Evolutionary conservation across 1,140 invertebrate species (phyloP).

Genomic region (Cyclargus thomasi): DNA sequence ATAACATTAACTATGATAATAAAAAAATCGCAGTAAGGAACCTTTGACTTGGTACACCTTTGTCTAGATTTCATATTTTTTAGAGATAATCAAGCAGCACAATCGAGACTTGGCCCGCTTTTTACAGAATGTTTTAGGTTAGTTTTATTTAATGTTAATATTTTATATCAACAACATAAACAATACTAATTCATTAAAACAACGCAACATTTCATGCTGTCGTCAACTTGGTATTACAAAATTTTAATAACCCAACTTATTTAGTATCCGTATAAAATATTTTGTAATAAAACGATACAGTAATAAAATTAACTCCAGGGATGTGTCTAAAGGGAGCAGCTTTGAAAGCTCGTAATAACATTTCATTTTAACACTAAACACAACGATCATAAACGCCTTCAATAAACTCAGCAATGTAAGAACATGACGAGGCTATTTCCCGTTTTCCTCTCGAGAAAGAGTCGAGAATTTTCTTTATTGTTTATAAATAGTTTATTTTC

Average conservation of each 20-base stretch:
- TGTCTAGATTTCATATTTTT: too few relatives aligned
- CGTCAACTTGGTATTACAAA: background rate
- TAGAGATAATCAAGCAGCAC: too few relatives aligned
- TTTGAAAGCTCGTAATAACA: slow-evolving; percentile 19
- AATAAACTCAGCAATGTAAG: slow-evolving; percentile 30
- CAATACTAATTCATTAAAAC: background rate
- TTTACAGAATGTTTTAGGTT: too few relatives aligned
- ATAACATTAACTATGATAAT: too few relatives aligned
- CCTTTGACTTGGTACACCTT: too few relatives aligned
- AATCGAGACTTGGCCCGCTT: too few relatives aligned
- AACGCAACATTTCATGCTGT: background rate
- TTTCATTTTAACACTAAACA: slow-evolving; percentile 30
- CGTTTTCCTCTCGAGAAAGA: slow-evolving; percentile 34
- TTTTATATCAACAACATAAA: too few relatives aligned
- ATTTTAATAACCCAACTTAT: slow-evolving; percentile 4
- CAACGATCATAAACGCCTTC: slow-evolving; percentile 34
- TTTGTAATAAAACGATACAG: slow-evolving; percentile 7
- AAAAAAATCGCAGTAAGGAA: too few relatives aligned
- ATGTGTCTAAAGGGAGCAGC: slow-evolving; percentile 11
- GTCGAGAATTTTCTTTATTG: slow-evolving; percentile 12
- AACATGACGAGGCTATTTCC: slow-evolving; percentile 37
- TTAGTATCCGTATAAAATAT: slow-evolving; percentile 5
- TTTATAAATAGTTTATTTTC: background rate
- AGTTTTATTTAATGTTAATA: too few relatives aligned
- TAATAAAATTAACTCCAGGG: background rate